phyloP scores from a whole-genome alignment of 2,888 invertebrate genomes.

The Acanthosepion lycidas region DNA sequence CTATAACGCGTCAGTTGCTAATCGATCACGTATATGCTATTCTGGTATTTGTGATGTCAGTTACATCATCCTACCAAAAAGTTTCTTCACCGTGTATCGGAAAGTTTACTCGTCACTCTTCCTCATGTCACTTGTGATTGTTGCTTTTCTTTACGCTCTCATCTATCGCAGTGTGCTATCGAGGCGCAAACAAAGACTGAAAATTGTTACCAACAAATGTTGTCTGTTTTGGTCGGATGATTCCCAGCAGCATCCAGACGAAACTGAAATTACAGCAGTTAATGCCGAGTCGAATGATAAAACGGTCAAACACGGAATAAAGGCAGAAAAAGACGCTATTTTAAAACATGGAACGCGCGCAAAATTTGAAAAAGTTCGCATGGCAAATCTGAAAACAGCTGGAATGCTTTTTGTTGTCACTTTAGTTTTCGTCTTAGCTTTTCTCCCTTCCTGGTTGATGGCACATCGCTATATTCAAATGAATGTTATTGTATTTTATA shows the following conservation, averaged over 20 bases:
- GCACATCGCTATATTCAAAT: conserved; percentile 63
- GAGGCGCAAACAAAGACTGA: conserved; percentile 55
- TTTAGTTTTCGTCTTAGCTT: conserved; percentile 73
- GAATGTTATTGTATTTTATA: conserved; percentile 71
- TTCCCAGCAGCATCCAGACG: conserved; percentile 54
- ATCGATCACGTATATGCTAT: conserved; percentile 47
- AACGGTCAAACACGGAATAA: neutral
- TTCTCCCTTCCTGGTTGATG: conserved; percentile 73
- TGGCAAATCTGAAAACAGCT: conserved; percentile 75
- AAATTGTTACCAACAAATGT: conserved; percentile 56
- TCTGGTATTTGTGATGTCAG: conserved; percentile 59
- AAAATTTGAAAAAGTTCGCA: conserved; percentile 59
- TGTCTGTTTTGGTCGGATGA: conserved; percentile 56
- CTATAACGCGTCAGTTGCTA: neutral
- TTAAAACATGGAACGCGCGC: conserved; percentile 41
- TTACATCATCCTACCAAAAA: conserved; percentile 57
- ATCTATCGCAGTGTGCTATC: conserved; percentile 65
- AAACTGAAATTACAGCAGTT: conserved; percentile 58
- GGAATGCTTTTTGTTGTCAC: conserved; percentile 74
- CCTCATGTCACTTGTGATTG: conserved; percentile 69
- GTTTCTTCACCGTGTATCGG: conserved; percentile 64
- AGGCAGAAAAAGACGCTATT: conserved; percentile 45
- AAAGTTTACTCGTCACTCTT: conserved; percentile 70
- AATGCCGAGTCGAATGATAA: conserved; percentile 54
- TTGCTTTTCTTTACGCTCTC: conserved; percentile 71